These are phyloP conservation scores for Habrosyne pyritoides DNA, from an alignment of 2,888 invertebrate genomes.

Conservation along the genomic window DNA sequence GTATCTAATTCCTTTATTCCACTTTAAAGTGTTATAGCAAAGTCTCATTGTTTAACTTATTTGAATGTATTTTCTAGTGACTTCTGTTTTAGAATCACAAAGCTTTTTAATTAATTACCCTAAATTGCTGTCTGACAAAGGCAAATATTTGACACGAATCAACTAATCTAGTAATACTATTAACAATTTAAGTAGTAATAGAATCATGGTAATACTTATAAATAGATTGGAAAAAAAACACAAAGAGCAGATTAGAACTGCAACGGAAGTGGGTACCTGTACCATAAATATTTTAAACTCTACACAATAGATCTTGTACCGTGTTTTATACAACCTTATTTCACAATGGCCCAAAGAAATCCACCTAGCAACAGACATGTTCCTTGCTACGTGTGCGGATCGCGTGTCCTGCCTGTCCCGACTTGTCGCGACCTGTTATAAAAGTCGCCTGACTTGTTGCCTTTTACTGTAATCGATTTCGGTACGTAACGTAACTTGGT, in stretches of 20 bases:
- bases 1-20: no score
- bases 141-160: no score
- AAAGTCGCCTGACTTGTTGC: conserved; percentile 16
- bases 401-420: conserved; percentile 17
- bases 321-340: neutral
- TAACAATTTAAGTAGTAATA: no score
- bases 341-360: conserved; percentile 10
- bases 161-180: no score
- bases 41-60: no score
- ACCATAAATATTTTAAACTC: neutral
- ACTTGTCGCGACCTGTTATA: conserved; percentile 40
- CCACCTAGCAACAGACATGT: conserved; percentile 7
- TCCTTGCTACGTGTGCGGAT: neutral
- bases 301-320: neutral
- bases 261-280: neutral
- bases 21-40: no score
- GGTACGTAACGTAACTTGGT: neutral
- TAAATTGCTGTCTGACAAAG: no score
- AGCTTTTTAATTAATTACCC: no score
- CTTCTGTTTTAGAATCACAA: no score
- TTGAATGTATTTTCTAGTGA: no score
- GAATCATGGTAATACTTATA: no score
- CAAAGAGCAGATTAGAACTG: neutral
- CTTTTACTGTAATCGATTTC: neutral
- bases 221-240: neutral